Evolutionary conservation across 2,113 vertebrate genomes (phyloP), one percentile per base, ranked within the genome.

Genomic region (Prolemur simus): DNA sequence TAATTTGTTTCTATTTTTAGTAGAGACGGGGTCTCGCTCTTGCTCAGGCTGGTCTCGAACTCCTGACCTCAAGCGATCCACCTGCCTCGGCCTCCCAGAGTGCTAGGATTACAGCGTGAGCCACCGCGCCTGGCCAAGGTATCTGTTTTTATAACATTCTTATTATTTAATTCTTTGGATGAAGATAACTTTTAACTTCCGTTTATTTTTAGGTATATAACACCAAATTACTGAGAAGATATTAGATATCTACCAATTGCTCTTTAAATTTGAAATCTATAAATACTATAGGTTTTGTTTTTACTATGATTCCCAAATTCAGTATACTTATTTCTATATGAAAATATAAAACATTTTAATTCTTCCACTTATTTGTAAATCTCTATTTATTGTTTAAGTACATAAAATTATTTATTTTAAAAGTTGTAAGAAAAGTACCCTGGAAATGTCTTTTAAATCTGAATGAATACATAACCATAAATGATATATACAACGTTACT

Each of bases 341-440:
- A 12, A 96, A 95, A 69, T 68, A 29, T 14, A 76, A 81, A 45
- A 45, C 64, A 83, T 91, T 94, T 78, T n/a, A 64, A 95, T 84
- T 83, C 8, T 87, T 83, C 11, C 15, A 71, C 45, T 80, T 37
- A 94, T 76, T 93, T 95, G 60, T 74, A 88, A 84, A 54, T 54
- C 56, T 18, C 20, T 27, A 66, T 3, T 14, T 76, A 76, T 34
- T 7, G 25, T 96, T 87, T 69, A 68, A 76, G 66, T 32, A 91
- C 6, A 60, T 52, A 82, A 87, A 78, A 83, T 45, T 56, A 49
- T n/a, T 68, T 52, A 66, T 64, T 92, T 89, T 68, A 89, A 77
- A 76, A 87, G 69, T 29, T 21, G 3, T 66, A 45, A 91, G 39
- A 76, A 76, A 91, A 56, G 45, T 82, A 56, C 69, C 87, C 45